Evolutionary conservation across 2,888 invertebrate genomes (phyloP), one percentile per base, ranked within the genome.

Genomic region (Homarus gammarus): DNA sequence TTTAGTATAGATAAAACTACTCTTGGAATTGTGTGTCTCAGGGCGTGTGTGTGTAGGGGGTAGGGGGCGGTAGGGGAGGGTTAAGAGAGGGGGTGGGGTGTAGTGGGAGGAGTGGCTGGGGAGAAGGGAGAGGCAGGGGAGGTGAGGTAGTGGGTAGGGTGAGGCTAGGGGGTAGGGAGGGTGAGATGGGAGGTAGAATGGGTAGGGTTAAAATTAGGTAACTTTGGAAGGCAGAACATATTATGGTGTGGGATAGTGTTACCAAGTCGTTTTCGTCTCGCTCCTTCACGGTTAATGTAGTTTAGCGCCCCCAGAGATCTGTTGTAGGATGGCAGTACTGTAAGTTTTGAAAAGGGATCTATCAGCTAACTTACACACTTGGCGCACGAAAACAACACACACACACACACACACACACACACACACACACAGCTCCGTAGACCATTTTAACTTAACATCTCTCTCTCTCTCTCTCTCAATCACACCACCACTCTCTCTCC

Each of bases 1-100:
- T 78, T 56, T 78, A 78, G 51, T 78, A 51, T 78, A 78, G 51
- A 78, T 33, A 78, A 51, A 56, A 78, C 51, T 78, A 78, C 22
- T 78, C 51, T 78, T 78, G 33, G 33, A 56, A 56, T 18, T 27
- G 51, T n/a, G 78, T 56, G 2, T 78, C 40, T 49, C n/a, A 40
- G 31, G 31, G 75, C 44, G 75, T 49, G 49, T 78, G 56, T 73
- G 73, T 73, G 38, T 73, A 73, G 51, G 31, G 27, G 40, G 31
- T 51, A 44, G 22, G 2, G 56, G 8, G 56, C 31, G 18, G 2
- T 31, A 22, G 51, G 3, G 56, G 49, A 49, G 15, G 15, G 49
- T 10, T 49, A 68, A n/a, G 49, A 49, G 0, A 22, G 56, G 22
- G 1, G 56, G 56, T 6, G 8, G 44, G 44, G 44, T 70, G 70